These are phyloP conservation scores for Palythoa caribaeorum DNA, from an alignment of 92 coral and sea anemone genomes.

Conservation along the genomic window DNA sequence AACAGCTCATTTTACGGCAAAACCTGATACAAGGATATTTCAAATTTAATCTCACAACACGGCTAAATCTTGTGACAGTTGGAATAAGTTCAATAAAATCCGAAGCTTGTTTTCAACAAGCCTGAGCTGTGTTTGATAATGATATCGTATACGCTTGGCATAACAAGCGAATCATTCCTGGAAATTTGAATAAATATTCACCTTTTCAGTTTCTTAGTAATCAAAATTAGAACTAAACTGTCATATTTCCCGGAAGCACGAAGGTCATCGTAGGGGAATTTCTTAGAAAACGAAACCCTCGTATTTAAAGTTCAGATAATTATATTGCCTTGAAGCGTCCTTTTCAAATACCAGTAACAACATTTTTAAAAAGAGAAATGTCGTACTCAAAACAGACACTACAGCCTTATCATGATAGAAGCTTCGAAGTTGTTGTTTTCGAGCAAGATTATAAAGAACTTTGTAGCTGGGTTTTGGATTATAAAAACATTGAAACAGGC, in stretches of 20 bases:
- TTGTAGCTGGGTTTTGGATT: conserved; percentile 62
- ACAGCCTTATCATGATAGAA: not conserved
- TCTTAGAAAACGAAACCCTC: not conserved
- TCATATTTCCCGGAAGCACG: not conserved
- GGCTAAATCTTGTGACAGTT: too few relatives aligned
- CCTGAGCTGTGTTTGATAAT: too few relatives aligned
- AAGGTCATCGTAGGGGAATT: not conserved
- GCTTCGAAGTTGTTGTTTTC: conserved; percentile 67
- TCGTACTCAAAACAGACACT: not conserved
- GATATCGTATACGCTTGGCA: not conserved
- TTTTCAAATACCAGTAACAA: not conserved
- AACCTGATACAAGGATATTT: too few relatives aligned
- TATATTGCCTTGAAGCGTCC: not conserved
- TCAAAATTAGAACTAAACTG: not conserved
- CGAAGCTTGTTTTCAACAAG: too few relatives aligned
- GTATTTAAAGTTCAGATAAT: not conserved
- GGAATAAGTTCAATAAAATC: too few relatives aligned
- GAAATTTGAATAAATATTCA: not conserved
- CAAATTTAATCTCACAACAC: too few relatives aligned
- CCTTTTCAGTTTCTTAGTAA: not conserved
- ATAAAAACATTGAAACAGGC: conserved; percentile 76
- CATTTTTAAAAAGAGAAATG: not conserved
- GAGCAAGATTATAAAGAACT: conserved; percentile 68
- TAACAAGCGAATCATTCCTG: not conserved
- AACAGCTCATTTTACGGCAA: too few relatives aligned